Evolutionary conservation across 2,113 vertebrate genomes (phyloP).

Genomic region (Gavialis gangeticus): DNA sequence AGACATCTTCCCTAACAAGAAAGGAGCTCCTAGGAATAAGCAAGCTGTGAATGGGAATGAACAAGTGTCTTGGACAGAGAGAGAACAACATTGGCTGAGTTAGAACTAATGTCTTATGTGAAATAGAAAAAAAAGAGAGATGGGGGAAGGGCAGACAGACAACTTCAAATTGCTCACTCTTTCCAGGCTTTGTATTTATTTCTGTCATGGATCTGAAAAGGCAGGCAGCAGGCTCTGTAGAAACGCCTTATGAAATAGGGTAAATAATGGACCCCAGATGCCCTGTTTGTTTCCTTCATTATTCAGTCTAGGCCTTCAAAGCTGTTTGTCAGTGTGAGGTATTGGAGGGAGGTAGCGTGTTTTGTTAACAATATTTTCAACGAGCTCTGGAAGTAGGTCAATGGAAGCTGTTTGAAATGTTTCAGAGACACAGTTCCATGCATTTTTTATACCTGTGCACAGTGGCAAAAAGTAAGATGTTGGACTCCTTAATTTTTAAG

Average conservation of each 20-base stretch:
- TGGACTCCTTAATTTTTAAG: slow-evolving; percentile 39
- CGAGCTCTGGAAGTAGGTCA: slow-evolving; percentile 70
- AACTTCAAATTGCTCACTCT: slow-evolving; percentile 54
- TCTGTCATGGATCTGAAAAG: slow-evolving; percentile 73
- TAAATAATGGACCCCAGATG: slow-evolving; percentile 73
- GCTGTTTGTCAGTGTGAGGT: slow-evolving; percentile 65
- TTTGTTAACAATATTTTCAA: slow-evolving; percentile 71
- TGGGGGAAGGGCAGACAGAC: slow-evolving; percentile 63
- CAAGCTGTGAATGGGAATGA: not conserved
- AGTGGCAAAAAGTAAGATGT: slow-evolving; percentile 33
- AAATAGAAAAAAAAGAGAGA: slow-evolving; percentile 55
- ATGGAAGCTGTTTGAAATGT: slow-evolving; percentile 67
- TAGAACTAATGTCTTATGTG: slow-evolving; percentile 58
- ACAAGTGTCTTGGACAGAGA: slow-evolving; percentile 42
- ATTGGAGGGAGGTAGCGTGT: slow-evolving; percentile 69
- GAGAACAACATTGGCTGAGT: slow-evolving; percentile 35
- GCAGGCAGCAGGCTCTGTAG: slow-evolving; percentile 68
- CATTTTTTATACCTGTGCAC: slow-evolving; percentile 49
- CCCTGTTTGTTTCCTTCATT: slow-evolving; percentile 69
- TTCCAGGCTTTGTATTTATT: slow-evolving; percentile 72
- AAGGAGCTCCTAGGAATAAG: not conserved
- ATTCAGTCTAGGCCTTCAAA: slow-evolving; percentile 70
- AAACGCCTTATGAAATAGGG: slow-evolving; percentile 66
- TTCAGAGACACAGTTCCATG: slow-evolving; percentile 54
- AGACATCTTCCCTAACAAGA: not conserved